These are phyloP conservation scores for Mellilla xanthometata DNA, from an alignment of 2,888 invertebrate species.

Conservation along the genomic window DNA sequence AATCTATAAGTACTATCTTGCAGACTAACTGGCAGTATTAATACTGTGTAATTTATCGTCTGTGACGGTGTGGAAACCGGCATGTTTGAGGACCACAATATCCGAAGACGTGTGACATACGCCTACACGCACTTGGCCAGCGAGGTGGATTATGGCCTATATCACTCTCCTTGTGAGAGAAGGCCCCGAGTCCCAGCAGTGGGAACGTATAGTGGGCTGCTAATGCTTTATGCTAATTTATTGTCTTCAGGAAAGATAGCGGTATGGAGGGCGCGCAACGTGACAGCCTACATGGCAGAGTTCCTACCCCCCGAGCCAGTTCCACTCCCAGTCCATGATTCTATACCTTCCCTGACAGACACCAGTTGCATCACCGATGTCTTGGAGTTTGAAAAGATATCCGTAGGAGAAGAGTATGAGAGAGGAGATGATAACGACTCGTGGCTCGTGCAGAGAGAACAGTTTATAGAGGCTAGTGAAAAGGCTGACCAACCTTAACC, in stretches of 20 bases:
- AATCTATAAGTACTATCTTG: too few species aligned
- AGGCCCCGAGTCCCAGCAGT: too few species aligned
- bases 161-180: too few species aligned
- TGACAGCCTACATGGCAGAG: constrained; percentile 86
- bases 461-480: constrained; percentile 67
- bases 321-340: constrained; percentile 85
- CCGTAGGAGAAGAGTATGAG: constrained; percentile 59
- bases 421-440: constrained; percentile 66
- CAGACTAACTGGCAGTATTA: too few species aligned
- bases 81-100: too few species aligned
- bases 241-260: constrained; percentile 66
- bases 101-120: too few species aligned
- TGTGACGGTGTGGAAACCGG: too few species aligned
- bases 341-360: constrained; percentile 77
- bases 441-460: constrained; percentile 68
- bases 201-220: too few species aligned
- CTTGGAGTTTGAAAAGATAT: constrained; percentile 65
- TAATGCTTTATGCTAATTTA: not conserved
- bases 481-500: constrained; percentile 29
- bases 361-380: constrained; percentile 63
- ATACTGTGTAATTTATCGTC: too few species aligned
- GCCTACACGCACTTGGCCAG: too few species aligned
- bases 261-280: constrained; percentile 87
- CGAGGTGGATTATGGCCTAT: too few species aligned
- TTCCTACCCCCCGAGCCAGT: constrained; percentile 87